Evolutionary conservation across 2,113 vertebrate species (phyloP).

Genomic region (Pedetes capensis): DNA sequence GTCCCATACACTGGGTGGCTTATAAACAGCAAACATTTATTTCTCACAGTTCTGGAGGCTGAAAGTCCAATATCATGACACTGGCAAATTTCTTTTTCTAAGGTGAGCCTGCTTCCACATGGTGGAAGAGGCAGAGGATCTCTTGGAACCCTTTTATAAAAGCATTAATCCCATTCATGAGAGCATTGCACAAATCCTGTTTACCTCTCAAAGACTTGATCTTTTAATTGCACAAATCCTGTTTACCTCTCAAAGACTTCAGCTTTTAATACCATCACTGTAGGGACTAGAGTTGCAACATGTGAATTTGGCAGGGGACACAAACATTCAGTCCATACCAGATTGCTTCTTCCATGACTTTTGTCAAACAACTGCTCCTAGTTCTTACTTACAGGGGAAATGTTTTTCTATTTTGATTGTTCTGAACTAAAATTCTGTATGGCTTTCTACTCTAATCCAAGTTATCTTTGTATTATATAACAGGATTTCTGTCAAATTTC

Average conservation of each 20-base stretch:
- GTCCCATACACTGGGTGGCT: not conserved
- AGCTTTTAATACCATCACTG: not conserved
- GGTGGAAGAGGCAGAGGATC: not conserved
- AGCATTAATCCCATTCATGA: not conserved
- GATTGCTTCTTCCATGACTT: not conserved
- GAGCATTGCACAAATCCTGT: not conserved
- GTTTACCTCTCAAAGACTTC: not conserved
- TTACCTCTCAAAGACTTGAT: not conserved
- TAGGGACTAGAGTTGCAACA: not conserved
- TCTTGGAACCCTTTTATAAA: not conserved
- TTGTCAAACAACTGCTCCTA: not conserved
- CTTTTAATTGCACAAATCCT: not conserved
- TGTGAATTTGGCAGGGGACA: not conserved
- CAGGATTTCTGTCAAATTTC: not conserved
- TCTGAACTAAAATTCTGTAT: not conserved
- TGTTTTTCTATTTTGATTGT: not conserved
- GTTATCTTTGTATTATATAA: not conserved
- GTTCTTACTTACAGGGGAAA: not conserved
- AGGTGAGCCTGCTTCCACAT: not conserved
- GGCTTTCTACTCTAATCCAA: not conserved
- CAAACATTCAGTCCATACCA: not conserved
- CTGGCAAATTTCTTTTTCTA: not conserved
- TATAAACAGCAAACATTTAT: not conserved
- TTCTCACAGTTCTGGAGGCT: not conserved
- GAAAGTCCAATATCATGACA: not conserved